Percentiles rank a stretch among this genome's conserved stretches.
phyloP scores from a whole-genome alignment of 2,888 invertebrate species.

The Dasypolia templi region DNA sequence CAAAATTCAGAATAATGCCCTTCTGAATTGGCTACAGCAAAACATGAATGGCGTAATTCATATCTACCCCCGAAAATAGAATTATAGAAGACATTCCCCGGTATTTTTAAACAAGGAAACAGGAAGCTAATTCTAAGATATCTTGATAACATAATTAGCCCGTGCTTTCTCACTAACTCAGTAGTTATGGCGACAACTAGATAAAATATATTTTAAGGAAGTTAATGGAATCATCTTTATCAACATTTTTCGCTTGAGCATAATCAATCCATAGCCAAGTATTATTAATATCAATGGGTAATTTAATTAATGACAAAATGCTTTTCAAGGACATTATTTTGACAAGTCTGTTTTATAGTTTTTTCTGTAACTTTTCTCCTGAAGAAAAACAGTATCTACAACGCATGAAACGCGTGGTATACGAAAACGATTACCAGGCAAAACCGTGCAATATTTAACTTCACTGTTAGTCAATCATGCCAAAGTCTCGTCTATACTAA shows the following conservation, averaged over 20 bases:
- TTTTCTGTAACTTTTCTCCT: neutral
- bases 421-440: neutral
- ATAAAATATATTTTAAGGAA: neutral
- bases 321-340: neutral
- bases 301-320: neutral
- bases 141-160: constrained; percentile 26
- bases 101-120: constrained; percentile 47
- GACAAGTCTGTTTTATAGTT: neutral
- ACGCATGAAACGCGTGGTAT: neutral
- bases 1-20: neutral
- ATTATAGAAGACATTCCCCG: constrained; percentile 13
- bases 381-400: neutral
- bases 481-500: neutral
- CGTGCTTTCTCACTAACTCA: neutral
- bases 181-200: neutral
- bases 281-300: neutral
- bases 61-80: constrained; percentile 32
- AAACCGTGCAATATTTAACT: neutral
- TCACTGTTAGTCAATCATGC: neutral
- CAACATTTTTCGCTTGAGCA: neutral
- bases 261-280: neutral
- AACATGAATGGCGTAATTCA: neutral
- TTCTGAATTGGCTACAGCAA: neutral
- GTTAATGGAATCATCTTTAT: neutral
- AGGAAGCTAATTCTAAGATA: neutral